Base-by-base conservation (phyloP, 2,113 vertebrate species). In the Grammomys surdaster region DNA sequence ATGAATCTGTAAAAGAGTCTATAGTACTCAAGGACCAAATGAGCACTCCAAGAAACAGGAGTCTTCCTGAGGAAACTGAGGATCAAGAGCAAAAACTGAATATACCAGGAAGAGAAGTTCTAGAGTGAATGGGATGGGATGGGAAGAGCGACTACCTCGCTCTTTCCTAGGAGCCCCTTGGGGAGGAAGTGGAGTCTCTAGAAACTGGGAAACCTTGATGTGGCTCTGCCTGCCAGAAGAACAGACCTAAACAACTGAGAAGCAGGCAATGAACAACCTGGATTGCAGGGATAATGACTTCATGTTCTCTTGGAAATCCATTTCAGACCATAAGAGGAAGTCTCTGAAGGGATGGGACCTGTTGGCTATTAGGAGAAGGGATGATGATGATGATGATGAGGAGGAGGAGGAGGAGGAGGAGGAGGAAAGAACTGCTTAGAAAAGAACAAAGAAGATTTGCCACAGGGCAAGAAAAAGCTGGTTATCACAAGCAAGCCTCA, bases 141-240 rank as follows among this genome's bases (percentile, higher is more conserved):
- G 2, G 33, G 75, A 33, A 9, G 81, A 56, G 5, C 11, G 1
- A 17, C 22, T 8, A 4, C 36, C 72, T 40, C 14, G 0, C 1
- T 28, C n/a, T 80, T 17, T 60, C n/a, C n/a, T n/a, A n/a, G n/a
- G n/a, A n/a, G n/a, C n/a, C n/a, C n/a, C n/a, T n/a, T n/a, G n/a
- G n/a, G n/a, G n/a, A n/a, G n/a, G n/a, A n/a, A n/a, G n/a, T n/a
- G n/a, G n/a, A n/a, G n/a, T n/a, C n/a, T n/a, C n/a, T 48, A 91
- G 10, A 14, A 73, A 10, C 75, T 76, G 2, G 88, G 54, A 51
- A 93, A 65, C 26, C 88, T 40, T n/a, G n/a, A n/a, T 43, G 43
- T 16, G 26, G 46, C 46, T 69, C 46, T n/a, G 46, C 67, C 67
- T 43, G 65, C 63, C 80, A 77, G 40, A 93, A 73, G 70, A 46